Base-by-base conservation (phyloP, 2,797 vertebrate genomes). In the Hemibagrus guttatus region DNA sequence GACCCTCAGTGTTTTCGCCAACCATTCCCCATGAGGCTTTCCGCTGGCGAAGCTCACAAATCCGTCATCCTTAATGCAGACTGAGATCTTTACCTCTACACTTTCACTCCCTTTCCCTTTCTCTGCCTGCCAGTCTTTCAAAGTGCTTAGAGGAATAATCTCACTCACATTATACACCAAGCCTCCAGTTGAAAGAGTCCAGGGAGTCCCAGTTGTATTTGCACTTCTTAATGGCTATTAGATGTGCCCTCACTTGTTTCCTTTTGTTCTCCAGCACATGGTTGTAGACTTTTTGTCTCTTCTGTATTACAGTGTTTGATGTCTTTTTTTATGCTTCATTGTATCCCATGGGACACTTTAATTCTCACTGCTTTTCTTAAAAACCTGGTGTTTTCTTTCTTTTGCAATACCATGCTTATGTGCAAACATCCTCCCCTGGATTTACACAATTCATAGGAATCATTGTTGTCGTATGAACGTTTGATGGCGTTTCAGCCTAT, bases 201-300 rank as follows among this genome's bases (percentile, higher is more conserved):
- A 80, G 91, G 91, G 92, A 93, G 88, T 93, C 91, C 91, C 91
- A 81, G 88, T 87, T 89, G 91, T 92, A 93, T 94, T 92, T 92
- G 76, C 87, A 88, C 86, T 85, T 89, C 91, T 84, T 90, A 88
- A 92, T 89, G 87, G 88, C 89, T 93, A 90, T 94, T 93, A 92
- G 89, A 87, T 82, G 61, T 84, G 86, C 85, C 80, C 76, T 79
- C 69, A 49, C 80, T 85, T 52, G 39, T 76, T 85, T 83, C 66
- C 83, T 84, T 63, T 85, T 68, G 69, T 83, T 88, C 35, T 80
- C 61, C 81, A 71, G 61, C 14, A 49, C 42, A 28, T 49, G 42
- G 54, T 31, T 81, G 42, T 81, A 64, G 80, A 81, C 26, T n/a
- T 49, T 63, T 81, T 31, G 39, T 39, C 61, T 75, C 52, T 59